These are phyloP conservation scores for Copidosoma aretas DNA, from an alignment of 2,888 invertebrate genomes.

Conservation along the genomic window DNA sequence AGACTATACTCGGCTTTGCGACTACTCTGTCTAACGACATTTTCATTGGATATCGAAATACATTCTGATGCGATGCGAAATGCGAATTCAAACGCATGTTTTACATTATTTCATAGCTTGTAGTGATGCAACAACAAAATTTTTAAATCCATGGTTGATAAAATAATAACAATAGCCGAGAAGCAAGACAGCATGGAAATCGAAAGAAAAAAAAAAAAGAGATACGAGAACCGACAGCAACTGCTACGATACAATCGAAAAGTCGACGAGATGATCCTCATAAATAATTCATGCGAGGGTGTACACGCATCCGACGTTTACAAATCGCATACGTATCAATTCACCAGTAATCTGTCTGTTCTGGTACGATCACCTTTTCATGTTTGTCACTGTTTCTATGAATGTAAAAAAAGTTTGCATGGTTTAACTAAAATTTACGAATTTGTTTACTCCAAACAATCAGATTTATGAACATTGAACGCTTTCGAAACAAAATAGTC, in stretches of 20 bases:
- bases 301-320: constrained; percentile 16
- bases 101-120: no score
- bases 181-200: background rate
- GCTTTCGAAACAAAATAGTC: no score
- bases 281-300: constrained; percentile 30
- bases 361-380: constrained; percentile 20
- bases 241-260: constrained; percentile 22
- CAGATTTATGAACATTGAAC: no score
- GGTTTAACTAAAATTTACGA: no score
- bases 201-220: background rate
- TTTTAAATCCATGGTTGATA: no score
- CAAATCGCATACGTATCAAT: constrained; percentile 6
- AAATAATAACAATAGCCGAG: background rate
- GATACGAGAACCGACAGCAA: background rate
- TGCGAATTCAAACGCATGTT: no score
- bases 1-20: background rate
- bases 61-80: no score
- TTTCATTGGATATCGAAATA: constrained; percentile 46
- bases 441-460: no score
- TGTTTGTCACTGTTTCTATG: no score
- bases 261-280: constrained; percentile 10
- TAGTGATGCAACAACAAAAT: no score
- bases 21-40: constrained; percentile 53
- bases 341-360: background rate
- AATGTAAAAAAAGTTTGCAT: no score